Conservation (phyloP, 2,888 invertebrate species). For the Orchesella flavescens region DNA sequence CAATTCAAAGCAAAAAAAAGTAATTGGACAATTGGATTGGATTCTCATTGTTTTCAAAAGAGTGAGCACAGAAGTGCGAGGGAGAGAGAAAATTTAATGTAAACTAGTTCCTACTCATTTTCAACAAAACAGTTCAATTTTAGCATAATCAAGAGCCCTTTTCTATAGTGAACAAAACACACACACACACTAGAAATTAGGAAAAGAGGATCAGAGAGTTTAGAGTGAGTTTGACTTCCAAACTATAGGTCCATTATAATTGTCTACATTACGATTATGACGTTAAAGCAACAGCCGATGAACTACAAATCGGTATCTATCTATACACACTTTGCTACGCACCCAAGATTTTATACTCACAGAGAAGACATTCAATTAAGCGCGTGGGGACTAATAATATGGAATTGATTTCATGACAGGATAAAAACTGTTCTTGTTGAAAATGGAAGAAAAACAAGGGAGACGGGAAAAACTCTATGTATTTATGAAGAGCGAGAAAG, state of each 20-base stretch:
- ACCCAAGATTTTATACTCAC: no score
- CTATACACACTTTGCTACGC: no score
- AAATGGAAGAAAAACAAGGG: constrained; percentile 28
- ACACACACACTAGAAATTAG: no score
- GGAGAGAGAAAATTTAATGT: constrained; percentile 9
- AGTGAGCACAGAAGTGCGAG: neutral
- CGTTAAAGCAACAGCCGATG: no score
- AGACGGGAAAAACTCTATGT: neutral
- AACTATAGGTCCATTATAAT: no score
- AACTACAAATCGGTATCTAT: no score
- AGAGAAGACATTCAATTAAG: no score
- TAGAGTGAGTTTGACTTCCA: no score
- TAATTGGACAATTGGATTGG: neutral
- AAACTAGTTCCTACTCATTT: neutral
- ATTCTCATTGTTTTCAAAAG: constrained; percentile 12
- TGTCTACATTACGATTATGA: no score
- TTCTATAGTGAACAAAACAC: no score
- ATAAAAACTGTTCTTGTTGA: neutral
- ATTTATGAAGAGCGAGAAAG: neutral
- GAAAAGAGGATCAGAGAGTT: no score
- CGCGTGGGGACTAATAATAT: neutral
- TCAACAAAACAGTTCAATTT: constrained; percentile 15
- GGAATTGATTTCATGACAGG: neutral
- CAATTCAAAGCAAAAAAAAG: neutral
- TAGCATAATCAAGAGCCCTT: neutral